Base-by-base conservation (phyloP, 2,888 invertebrate genomes). In the Exephanes ischioxanthus region DNA sequence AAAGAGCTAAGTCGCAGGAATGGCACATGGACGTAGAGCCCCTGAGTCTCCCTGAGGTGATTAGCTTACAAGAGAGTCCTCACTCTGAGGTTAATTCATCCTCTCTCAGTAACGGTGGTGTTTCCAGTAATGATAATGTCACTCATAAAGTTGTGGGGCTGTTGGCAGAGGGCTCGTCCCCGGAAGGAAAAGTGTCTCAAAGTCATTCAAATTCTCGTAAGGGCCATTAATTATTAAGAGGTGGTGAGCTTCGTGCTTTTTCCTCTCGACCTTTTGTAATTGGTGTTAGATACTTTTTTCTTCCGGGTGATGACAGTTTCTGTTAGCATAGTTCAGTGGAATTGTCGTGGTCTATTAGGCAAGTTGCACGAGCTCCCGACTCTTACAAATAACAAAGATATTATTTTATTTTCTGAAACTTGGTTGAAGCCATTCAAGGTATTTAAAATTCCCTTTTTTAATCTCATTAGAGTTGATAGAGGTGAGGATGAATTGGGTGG, bases 251-350 rank as follows among this genome's bases (percentile, higher is more conserved):
- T 61, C 14, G 26, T 9, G 58, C 58, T 22, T 26, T 61, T 14
- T 22, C n/a, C 41, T 30, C 48, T 48, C 48, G 45, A 41, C 14
- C 33, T 14, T 16, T 16, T 41, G 6, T 2, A 55, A 22, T 55
- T 55, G 1, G 19, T 7, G 2, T n/a, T 2, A 11, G 14, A 33
- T 33, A 33, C 1, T 51, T n/a, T 51, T 51, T 48, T 48, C 16
- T 48, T 48, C 51, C n/a, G 51, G 16, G 51, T 16, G n/a, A 53
- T 53, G 53, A 19, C 53, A 3, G 53, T 2, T n/a, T 1, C 30
- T 16, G 3, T 73, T n/a, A 73, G 19, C 4, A 6, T 73, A 14
- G 55, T 53, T 14, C 80, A 80, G 22, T 80, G 80, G 80, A 80
- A 80, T 16, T 72, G 72, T 26, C 30, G 80, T 3, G 71, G 80